A percentile compares a stretch with the other conserved stretches of the same genome.
phyloP scores from a whole-genome alignment of 2,797 vertebrate species.

The Oreochromis mossambicus region DNA sequence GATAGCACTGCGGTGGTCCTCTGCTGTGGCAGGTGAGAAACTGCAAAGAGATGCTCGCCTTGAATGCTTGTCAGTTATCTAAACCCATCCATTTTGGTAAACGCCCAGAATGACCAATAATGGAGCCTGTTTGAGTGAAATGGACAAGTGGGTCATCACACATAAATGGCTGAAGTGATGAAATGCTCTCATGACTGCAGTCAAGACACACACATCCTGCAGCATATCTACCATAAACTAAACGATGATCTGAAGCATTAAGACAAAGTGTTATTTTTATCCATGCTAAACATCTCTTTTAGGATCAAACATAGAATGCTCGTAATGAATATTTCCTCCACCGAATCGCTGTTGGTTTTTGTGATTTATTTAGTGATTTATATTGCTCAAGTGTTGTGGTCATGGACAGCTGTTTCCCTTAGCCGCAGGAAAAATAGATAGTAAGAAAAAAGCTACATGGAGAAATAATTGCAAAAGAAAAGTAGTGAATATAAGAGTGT shows the following conservation, averaged over 20 bases:
- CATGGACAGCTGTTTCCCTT: not conserved
- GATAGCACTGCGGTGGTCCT: slow-evolving; percentile 3
- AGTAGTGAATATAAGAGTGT: not conserved
- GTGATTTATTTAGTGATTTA: not conserved
- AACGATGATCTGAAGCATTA: slow-evolving; percentile 10
- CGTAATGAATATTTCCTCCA: not conserved
- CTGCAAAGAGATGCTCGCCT: not conserved
- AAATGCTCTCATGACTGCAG: slow-evolving; percentile 22
- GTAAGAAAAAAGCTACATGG: not conserved
- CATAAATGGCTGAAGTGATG: slow-evolving; percentile 38
- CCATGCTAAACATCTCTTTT: not conserved
- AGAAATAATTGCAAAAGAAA: not conserved
- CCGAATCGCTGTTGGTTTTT: not conserved
- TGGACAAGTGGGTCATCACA: slow-evolving; percentile 53
- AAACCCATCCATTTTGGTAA: slow-evolving; percentile 29
- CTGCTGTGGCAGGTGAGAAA: slow-evolving; percentile 3
- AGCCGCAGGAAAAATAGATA: not conserved
- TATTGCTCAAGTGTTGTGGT: not conserved
- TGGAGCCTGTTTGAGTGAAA: slow-evolving; percentile 30
- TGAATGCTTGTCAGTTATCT: slow-evolving; percentile 19
- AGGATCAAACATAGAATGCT: not conserved
- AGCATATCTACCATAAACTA: not conserved
- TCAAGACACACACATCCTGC: not conserved
- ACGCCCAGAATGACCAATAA: slow-evolving; percentile 31
- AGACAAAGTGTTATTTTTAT: slow-evolving; percentile 19